Evolutionary conservation across 1,140 invertebrate species (phyloP).

Genomic region (Telenomus remus): DNA sequence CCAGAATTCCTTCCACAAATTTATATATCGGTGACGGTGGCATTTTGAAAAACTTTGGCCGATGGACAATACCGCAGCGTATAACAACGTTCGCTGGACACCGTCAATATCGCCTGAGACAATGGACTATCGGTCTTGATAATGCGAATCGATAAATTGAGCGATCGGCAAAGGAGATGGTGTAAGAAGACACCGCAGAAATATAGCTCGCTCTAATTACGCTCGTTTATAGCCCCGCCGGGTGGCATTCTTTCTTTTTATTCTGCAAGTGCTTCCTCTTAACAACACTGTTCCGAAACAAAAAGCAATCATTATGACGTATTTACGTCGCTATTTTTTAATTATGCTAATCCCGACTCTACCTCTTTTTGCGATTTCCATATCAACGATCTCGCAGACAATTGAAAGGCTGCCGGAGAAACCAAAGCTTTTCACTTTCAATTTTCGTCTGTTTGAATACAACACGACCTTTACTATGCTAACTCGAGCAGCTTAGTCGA

Average conservation of each 20-base stretch:
- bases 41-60: slow-evolving; percentile 26
- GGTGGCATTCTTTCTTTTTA: slow-evolving; percentile 10
- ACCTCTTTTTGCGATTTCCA: too few relatives aligned
- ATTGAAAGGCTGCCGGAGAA: too few relatives aligned
- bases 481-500: too few relatives aligned
- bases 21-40: slow-evolving; percentile 33
- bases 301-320: slow-evolving; percentile 29
- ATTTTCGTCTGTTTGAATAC: too few relatives aligned
- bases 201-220: slow-evolving; percentile 63
- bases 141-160: slow-evolving; percentile 54
- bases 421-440: too few relatives aligned
- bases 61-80: slow-evolving; percentile 37
- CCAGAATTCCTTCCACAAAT: slow-evolving; percentile 29
- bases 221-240: slow-evolving; percentile 63
- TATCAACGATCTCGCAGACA: too few relatives aligned
- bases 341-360: background rate
- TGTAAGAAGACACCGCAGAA: slow-evolving; percentile 47
- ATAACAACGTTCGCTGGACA: slow-evolving; percentile 51
- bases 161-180: slow-evolving; percentile 24
- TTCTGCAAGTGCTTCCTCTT: slow-evolving; percentile 12
- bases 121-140: slow-evolving; percentile 57
- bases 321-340: slow-evolving; percentile 2
- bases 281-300: slow-evolving; percentile 1
- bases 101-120: slow-evolving; percentile 51
- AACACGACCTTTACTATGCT: too few relatives aligned